Percentiles rank a stretch among this genome's conserved stretches.
Conservation (phyloP, 1,140 invertebrate species). For the Galendromus occidentalis region DNA sequence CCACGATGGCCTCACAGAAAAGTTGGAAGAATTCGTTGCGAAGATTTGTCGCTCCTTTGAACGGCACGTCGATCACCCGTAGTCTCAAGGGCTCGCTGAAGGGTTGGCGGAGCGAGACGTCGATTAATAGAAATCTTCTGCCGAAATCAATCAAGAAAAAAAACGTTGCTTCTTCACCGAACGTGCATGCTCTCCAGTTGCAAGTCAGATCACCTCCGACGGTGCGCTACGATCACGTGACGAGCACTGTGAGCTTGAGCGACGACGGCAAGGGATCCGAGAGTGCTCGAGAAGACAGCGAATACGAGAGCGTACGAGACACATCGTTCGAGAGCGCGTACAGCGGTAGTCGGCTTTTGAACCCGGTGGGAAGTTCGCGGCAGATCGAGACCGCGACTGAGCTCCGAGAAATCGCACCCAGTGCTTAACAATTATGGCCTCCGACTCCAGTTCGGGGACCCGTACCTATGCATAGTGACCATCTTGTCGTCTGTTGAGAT, state of each 20-base stretch:
- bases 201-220: neutral
- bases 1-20: no score
- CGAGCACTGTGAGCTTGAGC: neutral
- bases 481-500: no score
- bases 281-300: neutral
- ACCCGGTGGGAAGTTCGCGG: no score
- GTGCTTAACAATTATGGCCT: no score
- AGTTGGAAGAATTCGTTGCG: no score
- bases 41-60: no score
- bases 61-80: no score
- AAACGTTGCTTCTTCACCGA: neutral
- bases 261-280: neutral
- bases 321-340: neutral
- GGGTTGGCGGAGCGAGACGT: conserved; percentile 1
- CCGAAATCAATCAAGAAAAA: neutral
- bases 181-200: neutral
- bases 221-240: neutral
- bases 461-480: no score
- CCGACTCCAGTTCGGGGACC: no score
- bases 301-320: neutral
- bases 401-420: no score
- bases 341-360: no score
- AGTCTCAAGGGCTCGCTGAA: neutral
- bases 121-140: neutral
- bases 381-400: no score